Percentiles rank a stretch among this genome's conserved stretches.
phyloP scores from a whole-genome alignment of 2,888 invertebrate species.

The Pristionchus mayeri region DNA sequence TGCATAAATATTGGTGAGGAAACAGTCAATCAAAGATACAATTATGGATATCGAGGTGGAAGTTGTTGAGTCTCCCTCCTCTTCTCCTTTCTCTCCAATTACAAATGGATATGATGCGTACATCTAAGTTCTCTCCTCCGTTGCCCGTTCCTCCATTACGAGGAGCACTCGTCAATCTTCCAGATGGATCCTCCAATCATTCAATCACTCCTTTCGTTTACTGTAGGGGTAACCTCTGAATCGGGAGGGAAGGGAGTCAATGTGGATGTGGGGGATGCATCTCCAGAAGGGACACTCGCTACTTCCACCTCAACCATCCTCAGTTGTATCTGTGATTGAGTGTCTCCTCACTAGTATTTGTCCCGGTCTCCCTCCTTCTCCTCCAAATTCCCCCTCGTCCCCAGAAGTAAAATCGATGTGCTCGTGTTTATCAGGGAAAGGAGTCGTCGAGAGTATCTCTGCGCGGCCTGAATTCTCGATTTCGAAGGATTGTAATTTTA shows the following conservation, averaged over 20 bases:
- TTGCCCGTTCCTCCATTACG: background rate
- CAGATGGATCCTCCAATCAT: background rate
- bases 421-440: background rate
- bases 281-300: background rate
- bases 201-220: background rate
- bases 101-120: no score
- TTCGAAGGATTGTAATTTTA: no score
- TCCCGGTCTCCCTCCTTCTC: conserved; percentile 14
- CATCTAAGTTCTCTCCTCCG: background rate
- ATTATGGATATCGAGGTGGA: no score
- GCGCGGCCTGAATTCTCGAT: background rate
- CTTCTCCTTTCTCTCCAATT: no score
- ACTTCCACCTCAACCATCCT: background rate
- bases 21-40: no score
- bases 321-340: no score
- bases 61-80: no score
- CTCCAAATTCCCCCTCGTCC: background rate
- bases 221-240: background rate
- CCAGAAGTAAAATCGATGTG: conserved; percentile 37
- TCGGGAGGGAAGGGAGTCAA: conserved; percentile 34
- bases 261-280: background rate
- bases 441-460: background rate
- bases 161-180: conserved; percentile 9
- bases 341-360: background rate
- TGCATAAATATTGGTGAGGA: no score